These are phyloP conservation scores for Anabas testudineus DNA, from an alignment of 2,797 vertebrate species.

Conservation along the genomic window DNA sequence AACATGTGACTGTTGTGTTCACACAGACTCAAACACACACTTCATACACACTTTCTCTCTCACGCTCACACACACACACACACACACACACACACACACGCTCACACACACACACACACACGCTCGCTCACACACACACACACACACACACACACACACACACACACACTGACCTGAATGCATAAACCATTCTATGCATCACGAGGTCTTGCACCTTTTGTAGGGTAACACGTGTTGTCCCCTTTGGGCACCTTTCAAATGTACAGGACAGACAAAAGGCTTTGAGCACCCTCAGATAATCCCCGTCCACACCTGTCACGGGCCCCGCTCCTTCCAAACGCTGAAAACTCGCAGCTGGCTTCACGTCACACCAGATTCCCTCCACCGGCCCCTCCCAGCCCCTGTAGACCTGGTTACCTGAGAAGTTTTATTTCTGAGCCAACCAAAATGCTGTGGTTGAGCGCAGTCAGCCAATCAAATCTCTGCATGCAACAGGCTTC, in stretches of 20 bases:
- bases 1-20: slow-evolving; percentile 23
- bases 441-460: slow-evolving; percentile 67
- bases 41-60: no score
- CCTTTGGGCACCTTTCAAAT: slow-evolving; percentile 59
- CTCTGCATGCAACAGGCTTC: slow-evolving; percentile 73
- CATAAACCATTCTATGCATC: slow-evolving; percentile 39
- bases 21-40: no score
- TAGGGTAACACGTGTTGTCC: slow-evolving; percentile 38
- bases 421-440: slow-evolving; percentile 88
- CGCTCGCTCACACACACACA: slow-evolving; percentile 23
- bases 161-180: no score
- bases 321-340: slow-evolving; percentile 12
- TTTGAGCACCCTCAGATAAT: slow-evolving; percentile 56
- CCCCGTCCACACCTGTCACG: slow-evolving; percentile 1
- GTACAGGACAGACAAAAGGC: slow-evolving; percentile 62
- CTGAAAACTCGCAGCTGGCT: background rate
- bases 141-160: no score
- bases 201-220: slow-evolving; percentile 65
- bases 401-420: slow-evolving; percentile 89
- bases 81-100: slow-evolving; percentile 23
- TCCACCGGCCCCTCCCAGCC: slow-evolving; percentile 44
- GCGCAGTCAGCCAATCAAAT: slow-evolving; percentile 80
- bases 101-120: no score
- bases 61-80: no score
- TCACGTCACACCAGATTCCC: background rate